Base-by-base conservation (phyloP, 2,113 vertebrate genomes). In the Ceuthmochares aereus region DNA sequence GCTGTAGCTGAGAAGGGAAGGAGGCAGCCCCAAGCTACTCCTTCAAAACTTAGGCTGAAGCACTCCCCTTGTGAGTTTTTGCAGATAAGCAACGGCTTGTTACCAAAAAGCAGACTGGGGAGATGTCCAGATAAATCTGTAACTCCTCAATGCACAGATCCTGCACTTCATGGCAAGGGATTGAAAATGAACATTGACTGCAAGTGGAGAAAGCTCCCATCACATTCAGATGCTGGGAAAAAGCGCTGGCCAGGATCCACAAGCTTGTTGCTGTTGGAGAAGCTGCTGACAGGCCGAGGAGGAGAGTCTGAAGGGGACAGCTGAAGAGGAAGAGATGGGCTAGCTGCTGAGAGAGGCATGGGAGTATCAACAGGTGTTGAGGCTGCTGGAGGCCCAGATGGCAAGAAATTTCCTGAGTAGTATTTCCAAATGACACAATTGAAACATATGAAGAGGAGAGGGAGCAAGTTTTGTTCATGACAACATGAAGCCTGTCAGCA, bases 331-430 rank as follows among this genome's bases (percentile, higher is more conserved):
- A 60, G 67, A 79, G 62, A 87, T 49, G 69, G 34, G 19, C 32
- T 74, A 2, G 0, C 63, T 92, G 12, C 40, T 29, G 59, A 66
- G 68, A 79, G 49, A 80, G 76, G 40, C 23, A 7, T 67, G 67
- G 74, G 66, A 70, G 23, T 12, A 0, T 78, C 56, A 72, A 36
- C 1, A 89, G 89, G 80, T 93, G 66, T 49, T 87, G 66, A 64
- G 74, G 56, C 62, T 95, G 74, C 58, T 85, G 45, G 84, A 89
- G n/a, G 64, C 34, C 45, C 89, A 95, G 74, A 88, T 87, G 87
- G 87, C 0, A 0, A 59, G 75, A 94, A 34, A 47, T 73, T 91
- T 95, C 51, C 68, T 25, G 10, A 69, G 45, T 55, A 73, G 34
- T 83, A 59, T 54, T 95, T 95, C 78, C 91, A 93, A 94, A 93